Base-by-base conservation (phyloP, 1,140 invertebrate genomes). In the Metaphire vulgaris region DNA sequence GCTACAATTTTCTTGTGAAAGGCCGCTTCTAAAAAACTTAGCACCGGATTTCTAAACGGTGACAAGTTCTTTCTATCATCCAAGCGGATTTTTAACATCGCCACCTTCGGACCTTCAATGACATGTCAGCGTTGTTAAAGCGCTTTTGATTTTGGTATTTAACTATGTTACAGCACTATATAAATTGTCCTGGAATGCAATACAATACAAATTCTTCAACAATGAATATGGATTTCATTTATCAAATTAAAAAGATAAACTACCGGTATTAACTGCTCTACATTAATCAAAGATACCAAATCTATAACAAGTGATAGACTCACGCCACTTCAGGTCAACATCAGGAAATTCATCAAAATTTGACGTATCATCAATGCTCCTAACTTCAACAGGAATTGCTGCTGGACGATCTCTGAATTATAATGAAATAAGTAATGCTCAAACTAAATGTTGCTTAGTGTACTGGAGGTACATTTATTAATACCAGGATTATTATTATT, bases 321-420 rank as follows among this genome's bases (percentile, higher is more conserved):
- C 90, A 96, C 94, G 94, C 89, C 98, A 98, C 89, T 98, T 95
- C 71, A 99, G 89, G 87, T 99, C 97, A 80, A 97, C 96, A 87
- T 99, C 85, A 16, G 97, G 97, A 89, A 99, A 99, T 81, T 99
- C 97, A 88, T 99, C 98, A 87, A 99, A 99, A 88, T 99, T 99
- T 78, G 96, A 99, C 67, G 98, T 99, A 86, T 99, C 98, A 83
- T 94, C 90, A 76, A 91, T 91, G 72, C 89, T 89, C 80, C 88
- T 89, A 28, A 98, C 94, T 84, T 96, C 94, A 33, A 99, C 94
- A 69, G 94, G 91, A 87, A 99, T 99, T 79, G 97, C 96, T 76
- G 98, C 94, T 70, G 98, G 97, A 78, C 97, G 89, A 84, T 99
- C 97, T 79, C 97, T 91, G 80, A 56, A 81, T 2, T 26, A 71